Percentiles rank a stretch among this genome's conserved stretches.
phyloP scores from a whole-genome alignment of 2,888 invertebrate species.

The Tolmerus cingulatus region DNA sequence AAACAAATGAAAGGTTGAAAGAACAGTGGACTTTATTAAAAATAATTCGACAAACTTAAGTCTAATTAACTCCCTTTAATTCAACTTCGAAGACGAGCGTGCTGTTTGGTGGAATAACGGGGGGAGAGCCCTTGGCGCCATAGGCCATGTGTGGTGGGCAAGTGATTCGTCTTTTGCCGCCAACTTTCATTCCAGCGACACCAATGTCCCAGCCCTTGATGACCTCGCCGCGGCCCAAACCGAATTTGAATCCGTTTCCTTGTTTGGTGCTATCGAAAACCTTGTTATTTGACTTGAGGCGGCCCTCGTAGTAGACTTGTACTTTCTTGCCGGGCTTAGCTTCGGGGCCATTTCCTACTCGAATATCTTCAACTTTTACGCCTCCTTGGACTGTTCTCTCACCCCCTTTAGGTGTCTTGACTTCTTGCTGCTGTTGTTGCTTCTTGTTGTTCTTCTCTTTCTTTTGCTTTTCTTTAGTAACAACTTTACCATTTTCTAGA shows the following conservation, averaged over 20 bases:
- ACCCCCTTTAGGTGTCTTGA: slow-evolving; percentile 55
- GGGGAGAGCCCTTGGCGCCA: slow-evolving; percentile 78
- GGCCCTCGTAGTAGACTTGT: slow-evolving; percentile 85
- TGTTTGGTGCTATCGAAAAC: slow-evolving; percentile 80
- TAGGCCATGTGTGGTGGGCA: slow-evolving; percentile 89
- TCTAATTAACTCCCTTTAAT: slow-evolving; percentile 73
- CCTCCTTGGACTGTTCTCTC: slow-evolving; percentile 74
- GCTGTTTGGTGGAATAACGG: slow-evolving; percentile 87
- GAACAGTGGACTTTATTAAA: not conserved
- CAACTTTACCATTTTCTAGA: slow-evolving; percentile 56
- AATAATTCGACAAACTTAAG: slow-evolving; percentile 31
- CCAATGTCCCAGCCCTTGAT: slow-evolving; percentile 93
- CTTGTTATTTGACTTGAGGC: slow-evolving; percentile 82
- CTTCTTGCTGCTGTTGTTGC: slow-evolving; percentile 54
- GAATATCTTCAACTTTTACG: slow-evolving; percentile 80
- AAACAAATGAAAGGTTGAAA: not conserved
- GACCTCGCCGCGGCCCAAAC: slow-evolving; percentile 83
- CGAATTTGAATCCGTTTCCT: slow-evolving; percentile 87
- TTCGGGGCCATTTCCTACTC: slow-evolving; percentile 78
- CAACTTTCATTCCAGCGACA: slow-evolving; percentile 91
- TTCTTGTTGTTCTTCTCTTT: slow-evolving; percentile 61
- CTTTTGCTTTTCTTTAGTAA: slow-evolving; percentile 54
- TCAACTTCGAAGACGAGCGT: slow-evolving; percentile 90
- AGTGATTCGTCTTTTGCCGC: slow-evolving; percentile 85
- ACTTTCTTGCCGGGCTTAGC: slow-evolving; percentile 82